Percentiles rank a stretch among this genome's conserved stretches.
These are phyloP conservation scores for Ylistrum balloti DNA, from an alignment of 1,140 invertebrate genomes.

Conservation along the genomic window DNA sequence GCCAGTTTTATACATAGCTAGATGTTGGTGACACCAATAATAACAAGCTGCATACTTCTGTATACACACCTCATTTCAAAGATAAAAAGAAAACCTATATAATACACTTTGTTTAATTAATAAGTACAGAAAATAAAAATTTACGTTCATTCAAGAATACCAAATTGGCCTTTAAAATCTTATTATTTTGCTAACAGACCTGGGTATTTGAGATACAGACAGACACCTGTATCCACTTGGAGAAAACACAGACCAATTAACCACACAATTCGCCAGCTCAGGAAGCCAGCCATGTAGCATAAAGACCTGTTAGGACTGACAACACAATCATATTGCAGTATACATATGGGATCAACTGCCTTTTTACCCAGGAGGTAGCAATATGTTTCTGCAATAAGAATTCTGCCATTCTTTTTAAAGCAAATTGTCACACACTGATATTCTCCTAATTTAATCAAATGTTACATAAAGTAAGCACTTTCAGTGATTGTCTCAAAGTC, in stretches of 20 bases:
- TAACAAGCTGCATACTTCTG: no score
- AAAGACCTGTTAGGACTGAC: neutral
- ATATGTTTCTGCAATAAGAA: no score
- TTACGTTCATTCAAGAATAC: neutral
- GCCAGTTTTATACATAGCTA: no score
- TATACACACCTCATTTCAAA: no score
- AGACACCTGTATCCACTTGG: neutral
- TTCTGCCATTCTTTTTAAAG: no score
- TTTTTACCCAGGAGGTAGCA: neutral
- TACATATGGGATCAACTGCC: neutral
- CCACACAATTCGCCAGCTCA: neutral
- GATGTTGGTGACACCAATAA: no score
- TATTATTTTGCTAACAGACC: neutral
- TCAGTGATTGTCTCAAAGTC: no score
- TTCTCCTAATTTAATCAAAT: no score
- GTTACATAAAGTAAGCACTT: no score
- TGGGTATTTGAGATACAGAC: neutral
- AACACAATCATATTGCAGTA: neutral
- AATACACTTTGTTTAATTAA: no score
- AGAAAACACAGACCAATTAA: slow-evolving; percentile 22
- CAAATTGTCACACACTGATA: no score
- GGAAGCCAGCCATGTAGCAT: neutral
- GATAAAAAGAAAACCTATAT: no score
- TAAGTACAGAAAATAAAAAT: neutral
- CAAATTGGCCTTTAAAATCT: neutral